Evolutionary conservation across 2,888 invertebrate genomes (phyloP), one percentile per base, ranked within the genome.

Genomic region (Cataglyphis cursor): DNA sequence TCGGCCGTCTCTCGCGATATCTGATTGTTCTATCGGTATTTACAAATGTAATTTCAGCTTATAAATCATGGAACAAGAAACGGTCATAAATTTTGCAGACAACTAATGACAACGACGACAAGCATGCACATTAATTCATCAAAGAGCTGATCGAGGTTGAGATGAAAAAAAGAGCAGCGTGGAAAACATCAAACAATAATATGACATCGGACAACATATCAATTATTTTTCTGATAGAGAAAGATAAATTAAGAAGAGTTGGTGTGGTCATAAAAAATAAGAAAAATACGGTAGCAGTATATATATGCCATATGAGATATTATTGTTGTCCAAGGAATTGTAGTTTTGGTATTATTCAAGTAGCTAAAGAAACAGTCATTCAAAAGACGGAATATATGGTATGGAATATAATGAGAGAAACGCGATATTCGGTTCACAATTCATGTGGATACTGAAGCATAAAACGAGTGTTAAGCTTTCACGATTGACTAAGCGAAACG

Each of bases 21-120:
- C 90, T 90, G 90, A 92, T 92, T 89, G 90, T 89, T 91, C 90
- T 90, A 90, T 90, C 90, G 90, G 87, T 88, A 91, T 91, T 91
- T 90, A 91, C 89, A 90, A 91, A 89, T 91, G 89, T 91, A 92
- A 91, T 92, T 91, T 90, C 68, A 85, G 41, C 76, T 82, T 90
- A 91, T 91, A 90, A 90, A 91, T 91, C 89, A 92, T 90, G 90
- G 81, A 90, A 90, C 91, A 91, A 90, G 84, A 85, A 65, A 84
- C 75, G 84, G 84, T 82, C 88, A 88, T 91, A 90, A 91, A 91
- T 91, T 88, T 62, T 44, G 9, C 31, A 44, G 31, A 44, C 48
- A 31, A 48, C 31, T 28, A 61, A 59, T 35, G 41, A 59, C n/a
- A 24, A 72, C 28, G 28, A 38, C 18, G 38, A 74, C 61, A 24